Evolutionary conservation across 2,113 vertebrate species (phyloP).

Genomic region (Leptosomus discolor): DNA sequence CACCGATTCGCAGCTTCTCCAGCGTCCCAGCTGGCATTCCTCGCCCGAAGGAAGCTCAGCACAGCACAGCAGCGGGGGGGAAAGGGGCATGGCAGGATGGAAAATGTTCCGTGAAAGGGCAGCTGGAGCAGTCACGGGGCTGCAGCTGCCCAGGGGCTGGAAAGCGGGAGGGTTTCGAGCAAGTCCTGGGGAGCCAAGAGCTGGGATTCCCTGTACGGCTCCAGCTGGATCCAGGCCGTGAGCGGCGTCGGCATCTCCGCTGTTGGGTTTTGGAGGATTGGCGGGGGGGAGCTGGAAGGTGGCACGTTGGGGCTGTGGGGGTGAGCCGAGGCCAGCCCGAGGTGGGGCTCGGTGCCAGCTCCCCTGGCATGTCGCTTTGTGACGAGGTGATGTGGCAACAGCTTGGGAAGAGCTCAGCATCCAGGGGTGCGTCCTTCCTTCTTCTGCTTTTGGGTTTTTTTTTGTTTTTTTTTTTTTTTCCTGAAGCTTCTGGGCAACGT

Average conservation of each 20-base stretch:
- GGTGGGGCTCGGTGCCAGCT: neutral
- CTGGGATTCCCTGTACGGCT: neutral
- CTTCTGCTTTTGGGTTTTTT: neutral
- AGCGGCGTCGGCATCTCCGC: neutral
- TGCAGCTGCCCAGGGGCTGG: neutral
- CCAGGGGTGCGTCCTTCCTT: neutral
- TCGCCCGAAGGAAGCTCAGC: neutral
- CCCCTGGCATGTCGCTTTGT: rapidly evolving
- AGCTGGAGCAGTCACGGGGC: neutral
- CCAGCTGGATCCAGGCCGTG: neutral
- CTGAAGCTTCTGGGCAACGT: neutral
- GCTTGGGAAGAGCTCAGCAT: neutral
- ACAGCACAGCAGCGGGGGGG: too few relatives aligned
- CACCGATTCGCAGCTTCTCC: neutral
- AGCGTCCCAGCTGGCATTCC: neutral
- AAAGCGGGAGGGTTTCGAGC: neutral
- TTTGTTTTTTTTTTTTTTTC: neutral
- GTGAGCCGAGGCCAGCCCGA: neutral
- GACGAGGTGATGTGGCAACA: neutral
- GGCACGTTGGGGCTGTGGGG: rapidly evolving
- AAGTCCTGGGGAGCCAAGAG: neutral
- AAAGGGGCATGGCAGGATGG: neutral
- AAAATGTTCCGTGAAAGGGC: neutral
- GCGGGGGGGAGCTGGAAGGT: neutral
- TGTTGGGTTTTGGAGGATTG: neutral